Conservation (phyloP, 2,888 invertebrate species). For the Lingula anatina region DNA sequence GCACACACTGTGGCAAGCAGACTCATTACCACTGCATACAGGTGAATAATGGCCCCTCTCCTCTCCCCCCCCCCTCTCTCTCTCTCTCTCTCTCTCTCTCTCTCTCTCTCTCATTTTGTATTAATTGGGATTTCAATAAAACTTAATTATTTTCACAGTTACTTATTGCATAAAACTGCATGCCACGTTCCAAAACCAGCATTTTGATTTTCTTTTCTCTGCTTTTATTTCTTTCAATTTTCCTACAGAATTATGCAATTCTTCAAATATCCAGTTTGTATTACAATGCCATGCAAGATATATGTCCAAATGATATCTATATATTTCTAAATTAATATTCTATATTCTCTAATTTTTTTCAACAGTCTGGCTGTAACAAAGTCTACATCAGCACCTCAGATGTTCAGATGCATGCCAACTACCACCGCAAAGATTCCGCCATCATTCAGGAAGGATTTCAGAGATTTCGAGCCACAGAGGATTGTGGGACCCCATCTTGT, state of each 20-base stretch:
- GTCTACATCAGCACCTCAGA: conserved; percentile 98
- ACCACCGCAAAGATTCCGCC: conserved; percentile 95
- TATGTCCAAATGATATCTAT: too few species aligned
- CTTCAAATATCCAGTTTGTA: too few species aligned
- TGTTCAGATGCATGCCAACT: conserved; percentile 99
- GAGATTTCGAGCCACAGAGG: conserved; percentile 91
- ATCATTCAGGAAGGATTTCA: conserved; percentile 98
- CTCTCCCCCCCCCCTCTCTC: not conserved
- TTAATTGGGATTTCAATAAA: too few species aligned
- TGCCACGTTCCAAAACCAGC: too few species aligned
- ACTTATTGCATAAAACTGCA: too few species aligned
- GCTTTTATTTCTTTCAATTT: too few species aligned
- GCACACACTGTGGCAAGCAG: conserved; percentile 87
- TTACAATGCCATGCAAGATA: too few species aligned
- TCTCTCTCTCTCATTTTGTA: not conserved
- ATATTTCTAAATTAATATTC: too few species aligned
- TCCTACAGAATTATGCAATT: too few species aligned
- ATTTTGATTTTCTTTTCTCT: too few species aligned
- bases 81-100: not conserved
- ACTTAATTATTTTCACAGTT: too few species aligned
- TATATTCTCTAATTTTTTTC: too few species aligned
- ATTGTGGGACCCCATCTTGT: conserved; percentile 86
- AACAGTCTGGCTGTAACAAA: conserved; percentile 63
- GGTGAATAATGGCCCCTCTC: conserved; percentile 51
- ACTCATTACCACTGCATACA: conserved; percentile 95